Conservation (phyloP, 1,140 invertebrate genomes). For the Heliconius melpomene region DNA sequence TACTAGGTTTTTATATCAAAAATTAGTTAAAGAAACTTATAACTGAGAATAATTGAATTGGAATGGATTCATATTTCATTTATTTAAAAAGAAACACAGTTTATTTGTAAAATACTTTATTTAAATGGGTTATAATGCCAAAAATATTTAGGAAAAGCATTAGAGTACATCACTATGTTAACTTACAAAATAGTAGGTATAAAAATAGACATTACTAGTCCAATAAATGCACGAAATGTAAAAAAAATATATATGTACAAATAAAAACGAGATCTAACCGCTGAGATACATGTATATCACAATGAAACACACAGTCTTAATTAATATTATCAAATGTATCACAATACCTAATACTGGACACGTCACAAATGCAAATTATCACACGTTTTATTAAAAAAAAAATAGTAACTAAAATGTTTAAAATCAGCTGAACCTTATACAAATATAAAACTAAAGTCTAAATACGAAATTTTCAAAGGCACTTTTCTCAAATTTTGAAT, state of each 20-base stretch:
- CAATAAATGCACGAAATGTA: slow-evolving; percentile 33
- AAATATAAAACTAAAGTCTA: slow-evolving; percentile 19
- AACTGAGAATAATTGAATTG: too few species aligned
- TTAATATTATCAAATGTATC: slow-evolving; percentile 55
- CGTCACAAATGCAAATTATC: slow-evolving; percentile 45
- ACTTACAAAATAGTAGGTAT: slow-evolving; percentile 33
- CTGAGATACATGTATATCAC: slow-evolving; percentile 59
- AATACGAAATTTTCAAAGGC: neutral
- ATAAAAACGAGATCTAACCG: slow-evolving; percentile 62
- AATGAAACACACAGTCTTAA: slow-evolving; percentile 63
- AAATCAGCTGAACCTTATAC: slow-evolving; percentile 14
- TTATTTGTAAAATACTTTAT: slow-evolving; percentile 44
- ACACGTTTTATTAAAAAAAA: slow-evolving; percentile 11
- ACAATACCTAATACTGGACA: slow-evolving; percentile 72
- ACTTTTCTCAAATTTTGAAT: slow-evolving; percentile 4
- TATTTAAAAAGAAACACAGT: neutral
- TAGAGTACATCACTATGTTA: slow-evolving; percentile 19
- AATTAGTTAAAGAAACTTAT: too few species aligned
- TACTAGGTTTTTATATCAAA: too few species aligned
- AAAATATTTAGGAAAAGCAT: slow-evolving; percentile 43
- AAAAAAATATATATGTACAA: slow-evolving; percentile 30
- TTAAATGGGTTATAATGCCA: slow-evolving; percentile 44
- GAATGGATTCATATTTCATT: neutral
- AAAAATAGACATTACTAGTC: slow-evolving; percentile 46
- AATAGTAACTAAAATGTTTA: neutral